A percentile compares a stretch with the other conserved stretches of the same genome.
Conservation (phyloP, 1,140 invertebrate genomes). For the Scaptomyza pallida region DNA sequence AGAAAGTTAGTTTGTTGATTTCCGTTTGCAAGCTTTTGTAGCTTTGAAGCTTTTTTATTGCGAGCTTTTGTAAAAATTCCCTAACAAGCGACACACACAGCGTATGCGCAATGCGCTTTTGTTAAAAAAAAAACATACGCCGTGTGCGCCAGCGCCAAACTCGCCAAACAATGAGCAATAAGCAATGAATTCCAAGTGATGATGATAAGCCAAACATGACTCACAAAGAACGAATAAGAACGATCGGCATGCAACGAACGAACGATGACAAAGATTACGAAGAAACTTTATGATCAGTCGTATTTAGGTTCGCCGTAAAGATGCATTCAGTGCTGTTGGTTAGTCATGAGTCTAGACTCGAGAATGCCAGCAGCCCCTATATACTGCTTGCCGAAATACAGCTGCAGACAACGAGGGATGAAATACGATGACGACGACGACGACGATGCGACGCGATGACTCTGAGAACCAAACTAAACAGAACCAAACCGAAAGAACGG, state of each 20-base stretch:
- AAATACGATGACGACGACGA: conserved; percentile 55
- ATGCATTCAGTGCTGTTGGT: conserved; percentile 26
- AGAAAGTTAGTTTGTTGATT: conserved; percentile 68
- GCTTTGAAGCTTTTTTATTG: conserved; percentile 23
- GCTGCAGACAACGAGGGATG: conserved; percentile 74
- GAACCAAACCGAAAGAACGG: conserved; percentile 5
- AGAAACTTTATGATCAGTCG: conserved; percentile 4
- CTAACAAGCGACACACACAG: conserved; percentile 35
- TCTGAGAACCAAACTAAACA: neutral
- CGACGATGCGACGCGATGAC: conserved; percentile 13
- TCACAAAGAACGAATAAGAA: conserved; percentile 4
- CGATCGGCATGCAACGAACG: neutral
- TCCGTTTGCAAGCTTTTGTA: conserved; percentile 44
- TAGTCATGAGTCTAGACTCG: conserved; percentile 36
- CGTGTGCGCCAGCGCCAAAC: conserved; percentile 38
- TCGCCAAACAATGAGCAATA: conserved; percentile 12
- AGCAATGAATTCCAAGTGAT: conserved; percentile 10
- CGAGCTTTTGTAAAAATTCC: conserved; percentile 33
- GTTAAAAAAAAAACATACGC: conserved; percentile 61
- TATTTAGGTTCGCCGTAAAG: conserved; percentile 2
- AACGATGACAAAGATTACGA: conserved; percentile 17
- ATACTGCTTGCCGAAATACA: conserved; percentile 54
- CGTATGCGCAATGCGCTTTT: conserved; percentile 74
- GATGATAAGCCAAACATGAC: conserved; percentile 47
- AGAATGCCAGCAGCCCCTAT: conserved; percentile 55